Evolutionary conservation across 2,113 vertebrate genomes (phyloP).

Genomic region (Periophthalmodon schlosseri): DNA sequence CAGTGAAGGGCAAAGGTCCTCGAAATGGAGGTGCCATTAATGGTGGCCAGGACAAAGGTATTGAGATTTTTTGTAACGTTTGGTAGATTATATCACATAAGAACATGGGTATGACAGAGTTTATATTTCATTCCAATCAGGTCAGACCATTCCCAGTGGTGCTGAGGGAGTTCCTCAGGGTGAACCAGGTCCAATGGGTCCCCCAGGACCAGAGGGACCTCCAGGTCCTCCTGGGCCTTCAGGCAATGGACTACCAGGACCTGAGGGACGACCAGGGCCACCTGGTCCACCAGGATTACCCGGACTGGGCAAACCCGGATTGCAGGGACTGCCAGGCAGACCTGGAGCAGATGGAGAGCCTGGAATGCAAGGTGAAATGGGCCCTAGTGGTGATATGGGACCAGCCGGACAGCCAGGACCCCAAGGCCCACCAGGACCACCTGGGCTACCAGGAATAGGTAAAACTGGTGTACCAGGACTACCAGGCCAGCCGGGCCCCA

Average conservation of each 20-base stretch:
- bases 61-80: conserved; percentile 19
- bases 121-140: conserved; percentile 35
- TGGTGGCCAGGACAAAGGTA: conserved; percentile 86
- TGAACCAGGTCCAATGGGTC: conserved; percentile 80
- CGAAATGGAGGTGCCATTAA: conserved; percentile 78
- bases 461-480: conserved; percentile 88
- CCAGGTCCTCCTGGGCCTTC: conserved; percentile 85
- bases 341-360: conserved; percentile 85
- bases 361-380: conserved; percentile 88
- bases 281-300: conserved; percentile 85
- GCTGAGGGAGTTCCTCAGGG: conserved; percentile 87
- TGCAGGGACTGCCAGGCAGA: conserved; percentile 90
- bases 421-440: conserved; percentile 86
- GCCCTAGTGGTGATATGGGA: conserved; percentile 85
- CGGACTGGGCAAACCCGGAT: conserved; percentile 90
- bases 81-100: background rate
- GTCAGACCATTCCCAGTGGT: conserved; percentile 85
- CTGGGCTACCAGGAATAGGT: conserved; percentile 89
- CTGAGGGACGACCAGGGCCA: conserved; percentile 82
- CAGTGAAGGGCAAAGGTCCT: conserved; percentile 85
- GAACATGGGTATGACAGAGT: background rate
- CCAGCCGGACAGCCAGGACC: conserved; percentile 86
- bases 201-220: conserved; percentile 79
- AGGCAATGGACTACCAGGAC: conserved; percentile 82
- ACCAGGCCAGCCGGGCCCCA: conserved; percentile 86